Percentiles rank a stretch among this genome's conserved stretches.
These are phyloP conservation scores for Platichthys flesus DNA, from an alignment of 2,113 vertebrate species.

Conservation along the genomic window DNA sequence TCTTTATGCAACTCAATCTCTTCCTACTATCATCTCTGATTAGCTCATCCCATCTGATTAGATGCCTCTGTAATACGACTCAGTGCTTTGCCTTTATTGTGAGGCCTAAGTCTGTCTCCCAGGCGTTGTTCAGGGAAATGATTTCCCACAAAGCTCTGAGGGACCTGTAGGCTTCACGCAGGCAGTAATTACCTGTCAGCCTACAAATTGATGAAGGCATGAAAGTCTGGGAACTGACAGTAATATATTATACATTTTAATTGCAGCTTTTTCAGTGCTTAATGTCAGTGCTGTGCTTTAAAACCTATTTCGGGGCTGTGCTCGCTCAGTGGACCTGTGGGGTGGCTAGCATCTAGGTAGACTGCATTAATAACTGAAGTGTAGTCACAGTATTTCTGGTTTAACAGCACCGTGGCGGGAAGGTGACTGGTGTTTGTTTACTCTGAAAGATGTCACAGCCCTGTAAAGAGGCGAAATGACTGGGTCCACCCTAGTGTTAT, in stretches of 20 bases:
- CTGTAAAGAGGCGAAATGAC: background rate
- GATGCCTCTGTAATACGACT: constrained; percentile 20
- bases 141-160: constrained; percentile 24
- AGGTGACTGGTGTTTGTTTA: background rate
- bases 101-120: background rate
- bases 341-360: background rate
- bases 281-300: background rate
- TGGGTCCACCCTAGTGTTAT: background rate
- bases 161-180: constrained; percentile 39
- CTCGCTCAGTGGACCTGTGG: background rate
- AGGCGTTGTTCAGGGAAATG: constrained; percentile 13
- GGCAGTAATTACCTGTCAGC: constrained; percentile 47
- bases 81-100: background rate
- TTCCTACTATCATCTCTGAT: constrained; percentile 21
- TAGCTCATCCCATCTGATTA: constrained; percentile 35
- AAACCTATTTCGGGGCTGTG: background rate
- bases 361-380: background rate
- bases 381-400: background rate
- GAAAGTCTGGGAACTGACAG: background rate
- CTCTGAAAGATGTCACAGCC: background rate
- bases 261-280: background rate
- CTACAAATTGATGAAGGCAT: constrained; percentile 18
- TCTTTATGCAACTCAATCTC: background rate
- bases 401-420: background rate
- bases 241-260: background rate